phyloP scores from a whole-genome alignment of 1,140 invertebrate species.

The Drosophila pectinifera region DNA sequence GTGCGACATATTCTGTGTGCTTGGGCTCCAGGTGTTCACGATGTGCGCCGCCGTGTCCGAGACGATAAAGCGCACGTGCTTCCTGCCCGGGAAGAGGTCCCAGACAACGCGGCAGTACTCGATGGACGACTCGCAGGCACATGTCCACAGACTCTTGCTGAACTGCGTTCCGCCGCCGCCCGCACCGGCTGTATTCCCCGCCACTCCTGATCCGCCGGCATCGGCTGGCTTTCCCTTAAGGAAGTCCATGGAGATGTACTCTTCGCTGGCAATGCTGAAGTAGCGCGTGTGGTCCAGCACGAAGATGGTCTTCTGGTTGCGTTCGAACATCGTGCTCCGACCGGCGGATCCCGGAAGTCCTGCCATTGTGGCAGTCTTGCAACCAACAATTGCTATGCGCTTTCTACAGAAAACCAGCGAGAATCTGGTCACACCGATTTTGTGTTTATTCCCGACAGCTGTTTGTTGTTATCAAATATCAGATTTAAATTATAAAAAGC shows the following conservation, averaged over 20 bases:
- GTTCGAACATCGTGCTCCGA: conserved; percentile 71
- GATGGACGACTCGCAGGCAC: conserved; percentile 95
- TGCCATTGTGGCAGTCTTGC: neutral
- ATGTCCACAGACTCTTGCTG: conserved; percentile 96
- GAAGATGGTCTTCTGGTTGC: conserved; percentile 97
- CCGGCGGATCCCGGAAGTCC: conserved; percentile 4
- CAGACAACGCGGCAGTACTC: conserved; percentile 98
- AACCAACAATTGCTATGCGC: neutral
- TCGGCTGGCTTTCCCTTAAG: conserved; percentile 87
- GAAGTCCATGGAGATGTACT: conserved; percentile 95
- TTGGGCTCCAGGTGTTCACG: conserved; percentile 92
- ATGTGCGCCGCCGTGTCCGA: conserved; percentile 92
- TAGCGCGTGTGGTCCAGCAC: conserved; percentile 96
- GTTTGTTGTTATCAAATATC: neutral
- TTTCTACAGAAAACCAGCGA: too few relatives aligned
- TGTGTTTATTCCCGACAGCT: neutral
- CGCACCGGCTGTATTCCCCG: conserved; percentile 2
- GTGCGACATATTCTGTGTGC: conserved; percentile 93
- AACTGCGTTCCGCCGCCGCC: conserved; percentile 49
- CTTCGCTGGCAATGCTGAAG: conserved; percentile 94
- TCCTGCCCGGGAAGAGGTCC: conserved; percentile 96
- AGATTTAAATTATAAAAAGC: neutral
- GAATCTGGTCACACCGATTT: neutral
- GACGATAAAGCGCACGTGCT: conserved; percentile 94
- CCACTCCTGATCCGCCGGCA: conserved; percentile 2